A percentile compares a stretch with the other conserved stretches of the same genome.
Evolutionary conservation across 2,797 vertebrate species (phyloP).

Genomic region (Bufotes viridis): DNA sequence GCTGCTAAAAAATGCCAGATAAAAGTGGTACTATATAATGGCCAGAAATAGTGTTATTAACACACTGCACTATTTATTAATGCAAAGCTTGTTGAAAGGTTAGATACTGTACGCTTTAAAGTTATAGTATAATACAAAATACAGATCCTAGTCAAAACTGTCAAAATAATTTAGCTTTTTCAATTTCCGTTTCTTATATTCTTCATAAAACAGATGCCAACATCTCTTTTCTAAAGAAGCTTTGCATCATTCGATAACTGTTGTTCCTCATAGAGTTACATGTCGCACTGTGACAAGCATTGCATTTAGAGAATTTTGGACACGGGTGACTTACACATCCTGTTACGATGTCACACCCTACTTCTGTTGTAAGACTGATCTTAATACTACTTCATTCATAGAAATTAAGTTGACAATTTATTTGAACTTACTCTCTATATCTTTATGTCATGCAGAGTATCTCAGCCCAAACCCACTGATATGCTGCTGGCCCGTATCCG

Average conservation of each 20-base stretch:
- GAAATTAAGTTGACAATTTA: background rate
- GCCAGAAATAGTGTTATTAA: no score
- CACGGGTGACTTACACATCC: constrained; percentile 41
- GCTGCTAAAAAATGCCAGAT: no score
- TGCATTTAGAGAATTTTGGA: constrained; percentile 11
- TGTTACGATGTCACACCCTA: constrained; percentile 32
- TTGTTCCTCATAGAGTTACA: background rate
- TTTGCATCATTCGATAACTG: background rate
- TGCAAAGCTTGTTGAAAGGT: no score
- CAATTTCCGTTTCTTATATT: no score
- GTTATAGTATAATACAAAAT: no score
- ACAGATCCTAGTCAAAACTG: no score
- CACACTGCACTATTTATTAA: no score
- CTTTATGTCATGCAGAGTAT: background rate
- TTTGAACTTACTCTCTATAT: background rate
- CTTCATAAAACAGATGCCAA: background rate
- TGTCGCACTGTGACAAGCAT: background rate
- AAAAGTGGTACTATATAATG: no score
- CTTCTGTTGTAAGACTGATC: background rate
- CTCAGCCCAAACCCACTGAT: background rate
- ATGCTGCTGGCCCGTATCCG: no score
- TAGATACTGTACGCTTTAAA: no score
- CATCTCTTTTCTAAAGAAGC: background rate
- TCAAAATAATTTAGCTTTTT: no score
- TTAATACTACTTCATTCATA: background rate